Conservation (phyloP, 2,797 vertebrate genomes). For the Gallinago stenura region DNA sequence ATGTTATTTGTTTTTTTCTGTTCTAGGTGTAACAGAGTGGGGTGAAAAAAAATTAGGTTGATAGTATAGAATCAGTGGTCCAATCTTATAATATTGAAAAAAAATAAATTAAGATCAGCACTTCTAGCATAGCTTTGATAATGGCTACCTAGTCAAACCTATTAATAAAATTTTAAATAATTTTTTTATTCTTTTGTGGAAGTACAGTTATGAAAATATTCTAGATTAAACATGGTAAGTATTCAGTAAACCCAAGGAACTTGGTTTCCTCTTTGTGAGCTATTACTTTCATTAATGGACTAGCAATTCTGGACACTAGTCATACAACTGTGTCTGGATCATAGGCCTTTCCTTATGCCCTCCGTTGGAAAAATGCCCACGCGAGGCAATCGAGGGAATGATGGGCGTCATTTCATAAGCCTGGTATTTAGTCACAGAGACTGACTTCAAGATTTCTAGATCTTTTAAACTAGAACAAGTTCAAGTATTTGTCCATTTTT, state of each 20-base stretch:
- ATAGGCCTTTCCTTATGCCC: background rate
- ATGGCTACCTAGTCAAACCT: background rate
- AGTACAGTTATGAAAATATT: background rate
- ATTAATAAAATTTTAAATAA: background rate
- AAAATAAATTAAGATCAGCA: background rate
- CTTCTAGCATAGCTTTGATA: background rate
- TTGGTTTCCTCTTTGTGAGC: accelerated
- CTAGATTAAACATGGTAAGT: background rate
- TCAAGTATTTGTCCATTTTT: background rate
- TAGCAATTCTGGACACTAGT: background rate
- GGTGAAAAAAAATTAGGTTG: accelerated
- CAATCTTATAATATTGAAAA: background rate
- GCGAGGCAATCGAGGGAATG: background rate
- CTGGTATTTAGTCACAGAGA: background rate
- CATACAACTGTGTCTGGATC: background rate
- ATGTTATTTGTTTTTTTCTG: accelerated
- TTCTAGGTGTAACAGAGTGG: background rate
- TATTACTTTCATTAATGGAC: background rate
- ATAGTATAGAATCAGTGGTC: background rate
- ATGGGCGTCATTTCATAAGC: accelerated
- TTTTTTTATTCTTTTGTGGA: background rate
- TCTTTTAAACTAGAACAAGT: background rate
- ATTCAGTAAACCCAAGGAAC: background rate
- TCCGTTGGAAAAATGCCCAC: background rate
- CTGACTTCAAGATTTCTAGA: background rate